Evolutionary conservation across 2,797 vertebrate genomes (phyloP), one percentile per base, ranked within the genome.

Genomic region (Diplodus puntazzo): DNA sequence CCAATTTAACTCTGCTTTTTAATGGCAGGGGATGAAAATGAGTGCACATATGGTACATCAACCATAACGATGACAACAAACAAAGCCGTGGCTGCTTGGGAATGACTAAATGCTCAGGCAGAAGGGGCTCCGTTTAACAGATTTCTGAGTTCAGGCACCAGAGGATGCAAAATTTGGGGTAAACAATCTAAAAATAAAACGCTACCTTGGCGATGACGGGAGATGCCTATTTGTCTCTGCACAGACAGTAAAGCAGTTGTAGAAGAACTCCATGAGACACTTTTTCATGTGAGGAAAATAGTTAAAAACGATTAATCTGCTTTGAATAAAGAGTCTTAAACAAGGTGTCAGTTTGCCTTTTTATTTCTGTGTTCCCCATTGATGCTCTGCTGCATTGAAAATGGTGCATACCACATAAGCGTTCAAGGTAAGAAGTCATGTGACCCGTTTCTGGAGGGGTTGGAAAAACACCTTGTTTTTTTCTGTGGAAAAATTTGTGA

Each of bases 121-220:
- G 61, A 70, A 77, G 69, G 65, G 65, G 50, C 64, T 80, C 25
- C 2, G 39, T 66, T 70, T 61, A 75, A 75, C 53, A 77, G 45
- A 71, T 72, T 83, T 78, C 17, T 1, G 1, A 76, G 70, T 80
- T 65, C 59, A 73, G 49, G 81, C 14, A 7, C 42, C 50, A 42
- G 50, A 62, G 21, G 42, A 77, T 80, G 49, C 43, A 83, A 73
- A 62, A 54, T 81, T 81, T 83, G 72, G 50, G 76, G 75, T 78
- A 84, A 81, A 72, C 53, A 59, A 45, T 59, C 83, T 79, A 85
- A 86, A 87, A 88, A 85, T 85, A 87, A 87, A 72, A 77, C 0
- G 0, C 23, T 66, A 10, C 42, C 30, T 39, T 27, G 21, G 20
- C 43, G 54, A 77, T 42, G 68, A 39, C n/a, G 59, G 61, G 65